phyloP scores from a whole-genome alignment of 2,888 invertebrate genomes.

The Hymenopus coronatus region DNA sequence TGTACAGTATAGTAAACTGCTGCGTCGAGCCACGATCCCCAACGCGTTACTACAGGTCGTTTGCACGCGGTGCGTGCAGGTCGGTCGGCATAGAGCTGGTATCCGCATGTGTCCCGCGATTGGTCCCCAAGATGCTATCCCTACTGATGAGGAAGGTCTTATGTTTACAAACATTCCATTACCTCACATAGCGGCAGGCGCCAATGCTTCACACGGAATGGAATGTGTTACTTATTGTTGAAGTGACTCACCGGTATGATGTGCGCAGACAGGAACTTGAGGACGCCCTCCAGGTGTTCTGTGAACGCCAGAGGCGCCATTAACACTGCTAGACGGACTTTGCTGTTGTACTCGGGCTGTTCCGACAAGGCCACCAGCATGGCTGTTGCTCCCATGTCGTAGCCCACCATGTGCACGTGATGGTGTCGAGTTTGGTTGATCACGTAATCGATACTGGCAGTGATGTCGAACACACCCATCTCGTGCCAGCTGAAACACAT shows the following conservation, averaged over 20 bases:
- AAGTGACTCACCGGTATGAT: neutral
- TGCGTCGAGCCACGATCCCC: too few relatives aligned
- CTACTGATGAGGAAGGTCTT: too few relatives aligned
- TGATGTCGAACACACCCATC: neutral
- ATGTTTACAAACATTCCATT: too few relatives aligned
- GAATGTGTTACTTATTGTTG: too few relatives aligned
- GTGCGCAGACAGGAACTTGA: neutral
- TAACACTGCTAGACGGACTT: neutral
- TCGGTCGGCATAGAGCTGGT: too few relatives aligned
- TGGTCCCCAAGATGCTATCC: too few relatives aligned
- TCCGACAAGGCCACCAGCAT: neutral
- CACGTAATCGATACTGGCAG: neutral
- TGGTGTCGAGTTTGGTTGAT: neutral
- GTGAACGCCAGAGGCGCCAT: neutral
- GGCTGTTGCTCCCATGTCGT: neutral
- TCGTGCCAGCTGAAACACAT: neutral
- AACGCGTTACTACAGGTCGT: too few relatives aligned
- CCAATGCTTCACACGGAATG: too few relatives aligned
- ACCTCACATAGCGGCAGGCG: too few relatives aligned
- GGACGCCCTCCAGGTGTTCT: neutral
- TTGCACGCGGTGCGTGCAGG: too few relatives aligned
- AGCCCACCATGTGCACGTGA: neutral
- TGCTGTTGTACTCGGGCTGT: neutral
- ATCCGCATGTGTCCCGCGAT: too few relatives aligned
- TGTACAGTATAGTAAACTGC: too few relatives aligned